Evolutionary conservation across 2,888 invertebrate species (phyloP), one percentile per base, ranked within the genome.

Genomic region (Parnassius apollo): DNA sequence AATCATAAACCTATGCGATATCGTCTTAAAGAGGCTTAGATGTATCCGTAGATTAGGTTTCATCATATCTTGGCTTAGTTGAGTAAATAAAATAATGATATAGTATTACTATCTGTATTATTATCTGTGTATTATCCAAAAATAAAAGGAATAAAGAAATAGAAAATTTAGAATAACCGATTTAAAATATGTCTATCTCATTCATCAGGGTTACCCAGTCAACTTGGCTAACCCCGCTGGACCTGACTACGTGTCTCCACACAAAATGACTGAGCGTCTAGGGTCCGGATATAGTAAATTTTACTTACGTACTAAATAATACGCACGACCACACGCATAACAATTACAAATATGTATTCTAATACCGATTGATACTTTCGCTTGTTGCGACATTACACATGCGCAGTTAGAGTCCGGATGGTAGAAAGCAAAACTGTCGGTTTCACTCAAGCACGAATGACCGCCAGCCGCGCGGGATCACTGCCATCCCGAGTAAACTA

Each of bases 371-470:
- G 62, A 49, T 56, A 56, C 69, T 73, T 66, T 65, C 62, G 65
- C 59, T 67, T 65, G 54, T 44, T 68, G 66, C 49, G 12, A 61
- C 70, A 74, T 78, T 75, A 71, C 70, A 72, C 74, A 77, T 75
- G 73, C 77, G 66, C 62, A 25, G 63, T 61, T 62, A 46, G 53
- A 48, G 22, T 50, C 71, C 74, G 77, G 74, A 73, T 73, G 73
- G 18, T 70, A 70, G 71, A 71, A 71, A 71, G 71, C 65, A 12
- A 49, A 12, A 9, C 56, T 62, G 65, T 69, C 61, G 62, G 71
- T 77, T 79, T 78, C 77, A 73, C 77, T 69, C 68, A 10, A 49
- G 22, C 63, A 59, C 42, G 51, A 63, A 63, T 42, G 63, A 63
- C 59, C 64, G 63, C 63, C 9, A 25, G 13, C 9, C 22, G 25